Percentiles rank a stretch among this genome's conserved stretches.
Evolutionary conservation across 2,888 invertebrate genomes (phyloP).

Genomic region (Cremastinae sp.): DNA sequence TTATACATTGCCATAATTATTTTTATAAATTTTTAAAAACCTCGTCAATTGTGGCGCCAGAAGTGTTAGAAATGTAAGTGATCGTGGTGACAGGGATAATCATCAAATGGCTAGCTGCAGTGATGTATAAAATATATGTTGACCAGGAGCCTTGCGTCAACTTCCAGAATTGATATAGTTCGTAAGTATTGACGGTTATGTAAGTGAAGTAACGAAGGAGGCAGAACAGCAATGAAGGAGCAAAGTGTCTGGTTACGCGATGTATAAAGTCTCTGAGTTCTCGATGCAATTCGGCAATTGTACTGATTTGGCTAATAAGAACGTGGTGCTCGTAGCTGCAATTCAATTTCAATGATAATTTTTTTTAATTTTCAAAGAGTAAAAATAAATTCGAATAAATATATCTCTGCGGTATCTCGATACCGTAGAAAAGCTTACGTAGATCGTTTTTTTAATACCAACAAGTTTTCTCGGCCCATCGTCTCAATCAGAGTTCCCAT

Average conservation of each 20-base stretch:
- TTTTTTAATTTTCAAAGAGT: too few relatives aligned
- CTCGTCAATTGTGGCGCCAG: slow-evolving; percentile 15
- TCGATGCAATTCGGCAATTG: slow-evolving; percentile 20
- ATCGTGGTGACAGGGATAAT: not conserved
- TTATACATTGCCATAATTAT: too few relatives aligned
- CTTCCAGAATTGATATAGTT: not conserved
- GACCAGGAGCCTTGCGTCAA: not conserved
- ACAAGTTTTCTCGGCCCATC: not conserved
- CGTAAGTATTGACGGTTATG: slow-evolving; percentile 3
- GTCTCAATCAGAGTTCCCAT: not conserved
- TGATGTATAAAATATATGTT: not conserved
- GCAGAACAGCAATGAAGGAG: not conserved
- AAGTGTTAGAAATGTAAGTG: slow-evolving; percentile 11
- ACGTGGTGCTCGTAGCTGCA: not conserved
- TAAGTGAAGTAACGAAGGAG: not conserved
- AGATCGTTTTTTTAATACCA: too few relatives aligned
- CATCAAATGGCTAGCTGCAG: not conserved
- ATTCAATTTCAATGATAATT: too few relatives aligned
- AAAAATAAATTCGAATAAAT: too few relatives aligned
- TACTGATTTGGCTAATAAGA: not conserved
- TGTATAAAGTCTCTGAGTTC: slow-evolving; percentile 17
- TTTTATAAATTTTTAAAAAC: slow-evolving; percentile 1
- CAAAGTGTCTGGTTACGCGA: slow-evolving; percentile 9
- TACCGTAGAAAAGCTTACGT: too few relatives aligned
- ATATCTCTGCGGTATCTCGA: too few relatives aligned